Evolutionary conservation across 1,140 invertebrate genomes (phyloP).

Genomic region (Pseudachorutes palmiensis): DNA sequence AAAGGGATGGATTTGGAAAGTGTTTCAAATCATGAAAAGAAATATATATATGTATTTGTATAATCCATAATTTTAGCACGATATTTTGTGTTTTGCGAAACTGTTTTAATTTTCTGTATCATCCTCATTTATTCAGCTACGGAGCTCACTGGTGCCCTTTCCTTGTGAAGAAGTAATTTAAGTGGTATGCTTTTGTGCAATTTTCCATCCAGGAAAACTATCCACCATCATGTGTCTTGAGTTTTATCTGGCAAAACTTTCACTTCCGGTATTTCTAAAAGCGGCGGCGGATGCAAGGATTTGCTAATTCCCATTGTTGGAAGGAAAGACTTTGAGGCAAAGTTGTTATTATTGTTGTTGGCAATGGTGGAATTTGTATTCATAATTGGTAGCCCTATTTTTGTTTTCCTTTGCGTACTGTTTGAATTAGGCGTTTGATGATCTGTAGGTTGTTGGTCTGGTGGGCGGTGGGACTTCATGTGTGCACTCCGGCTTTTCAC

Average conservation of each 20-base stretch:
- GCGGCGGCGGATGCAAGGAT: background rate
- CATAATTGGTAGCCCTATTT: slow-evolving; percentile 1
- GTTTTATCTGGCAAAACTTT: background rate
- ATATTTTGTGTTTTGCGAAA: too few relatives aligned
- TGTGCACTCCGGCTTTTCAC: slow-evolving; percentile 95
- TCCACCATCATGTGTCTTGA: slow-evolving; percentile 26
- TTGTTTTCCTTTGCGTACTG: background rate
- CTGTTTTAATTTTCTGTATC: too few relatives aligned
- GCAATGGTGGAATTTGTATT: background rate
- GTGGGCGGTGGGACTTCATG: slow-evolving; percentile 91
- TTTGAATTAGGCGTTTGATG: background rate
- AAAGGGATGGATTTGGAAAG: too few relatives aligned
- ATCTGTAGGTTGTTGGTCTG: slow-evolving; percentile 44
- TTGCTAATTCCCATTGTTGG: background rate
- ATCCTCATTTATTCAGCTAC: too few relatives aligned
- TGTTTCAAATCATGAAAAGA: too few relatives aligned
- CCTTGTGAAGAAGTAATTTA: background rate
- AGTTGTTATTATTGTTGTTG: background rate
- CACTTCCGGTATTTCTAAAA: background rate
- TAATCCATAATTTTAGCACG: too few relatives aligned
- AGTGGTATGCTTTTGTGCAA: slow-evolving; percentile 15
- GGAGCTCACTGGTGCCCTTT: too few relatives aligned
- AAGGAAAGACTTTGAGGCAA: background rate
- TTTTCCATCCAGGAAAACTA: slow-evolving; percentile 24
- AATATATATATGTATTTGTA: too few relatives aligned